Evolutionary conservation across 2,888 invertebrate genomes (phyloP).

Genomic region (Epinotia brunnichana): DNA sequence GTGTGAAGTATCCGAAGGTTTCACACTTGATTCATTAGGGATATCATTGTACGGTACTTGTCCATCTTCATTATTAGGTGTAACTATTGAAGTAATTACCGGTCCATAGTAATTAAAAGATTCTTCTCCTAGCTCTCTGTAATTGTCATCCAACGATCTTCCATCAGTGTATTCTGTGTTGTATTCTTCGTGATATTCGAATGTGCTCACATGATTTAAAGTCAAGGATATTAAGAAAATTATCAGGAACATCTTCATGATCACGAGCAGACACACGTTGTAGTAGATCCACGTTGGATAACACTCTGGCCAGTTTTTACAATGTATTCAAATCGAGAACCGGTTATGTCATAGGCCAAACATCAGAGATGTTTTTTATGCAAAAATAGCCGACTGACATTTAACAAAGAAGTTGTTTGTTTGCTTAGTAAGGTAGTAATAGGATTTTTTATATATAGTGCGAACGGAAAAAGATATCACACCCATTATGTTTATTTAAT

Average conservation of each 20-base stretch:
- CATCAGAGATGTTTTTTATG: slow-evolving; percentile 25
- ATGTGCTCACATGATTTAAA: slow-evolving; percentile 43
- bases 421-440: background rate
- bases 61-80: slow-evolving; percentile 4
- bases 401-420: background rate
- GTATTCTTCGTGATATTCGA: slow-evolving; percentile 43
- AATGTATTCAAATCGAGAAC: slow-evolving; percentile 19
- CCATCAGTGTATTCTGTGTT: slow-evolving; percentile 46
- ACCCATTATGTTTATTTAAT: too few species aligned
- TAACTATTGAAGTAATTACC: background rate
- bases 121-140: slow-evolving; percentile 2
- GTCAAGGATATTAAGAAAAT: slow-evolving; percentile 14
- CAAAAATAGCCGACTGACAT: slow-evolving; percentile 14
- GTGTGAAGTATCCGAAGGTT: background rate
- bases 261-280: slow-evolving; percentile 24
- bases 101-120: background rate
- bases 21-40: slow-evolving; percentile 15
- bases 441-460: too few species aligned
- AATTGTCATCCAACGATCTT: slow-evolving; percentile 41
- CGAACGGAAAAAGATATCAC: too few species aligned
- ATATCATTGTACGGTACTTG: background rate
- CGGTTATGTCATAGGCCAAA: slow-evolving; percentile 38
- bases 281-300: slow-evolving; percentile 15
- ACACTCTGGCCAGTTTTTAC: slow-evolving; percentile 25
- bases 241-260: slow-evolving; percentile 16